phyloP scores from a whole-genome alignment of 2,888 invertebrate genomes.

The Microchrysa polita region DNA sequence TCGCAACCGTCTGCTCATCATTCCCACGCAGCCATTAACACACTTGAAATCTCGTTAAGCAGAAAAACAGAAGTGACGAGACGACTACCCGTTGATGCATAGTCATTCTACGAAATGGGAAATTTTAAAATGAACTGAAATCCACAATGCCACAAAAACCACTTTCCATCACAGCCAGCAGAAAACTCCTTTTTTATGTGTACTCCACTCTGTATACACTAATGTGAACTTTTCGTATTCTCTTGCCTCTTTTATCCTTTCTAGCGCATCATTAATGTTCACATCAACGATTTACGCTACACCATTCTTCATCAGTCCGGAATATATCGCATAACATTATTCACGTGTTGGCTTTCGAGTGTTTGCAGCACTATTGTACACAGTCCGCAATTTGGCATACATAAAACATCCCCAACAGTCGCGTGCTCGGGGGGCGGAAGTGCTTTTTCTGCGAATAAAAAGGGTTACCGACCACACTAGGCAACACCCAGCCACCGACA shows the following conservation, averaged over 20 bases:
- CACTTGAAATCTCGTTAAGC: too few species aligned
- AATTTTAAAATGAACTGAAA: not conserved
- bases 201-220: not conserved
- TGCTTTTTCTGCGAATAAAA: too few species aligned
- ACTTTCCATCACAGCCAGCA: not conserved
- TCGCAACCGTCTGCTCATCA: too few species aligned
- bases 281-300: conserved; percentile 33
- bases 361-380: too few species aligned
- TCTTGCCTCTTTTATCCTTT: conserved; percentile 23
- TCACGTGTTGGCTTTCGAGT: conserved; percentile 27
- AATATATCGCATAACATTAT: conserved; percentile 38
- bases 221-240: conserved; percentile 23
- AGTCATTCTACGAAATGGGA: too few species aligned
- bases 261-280: conserved; percentile 36
- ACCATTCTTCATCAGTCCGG: conserved; percentile 31
- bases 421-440: conserved; percentile 11
- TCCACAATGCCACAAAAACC: conserved; percentile 34
- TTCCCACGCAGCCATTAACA: too few species aligned
- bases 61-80: too few species aligned
- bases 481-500: too few species aligned
- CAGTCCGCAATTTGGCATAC: not conserved
- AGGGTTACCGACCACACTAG: not conserved
- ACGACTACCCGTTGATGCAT: too few species aligned
- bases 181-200: conserved; percentile 6
- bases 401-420: too few species aligned